Conservation (phyloP, 2,888 invertebrate genomes). For the Epistrophe grossulariae region DNA sequence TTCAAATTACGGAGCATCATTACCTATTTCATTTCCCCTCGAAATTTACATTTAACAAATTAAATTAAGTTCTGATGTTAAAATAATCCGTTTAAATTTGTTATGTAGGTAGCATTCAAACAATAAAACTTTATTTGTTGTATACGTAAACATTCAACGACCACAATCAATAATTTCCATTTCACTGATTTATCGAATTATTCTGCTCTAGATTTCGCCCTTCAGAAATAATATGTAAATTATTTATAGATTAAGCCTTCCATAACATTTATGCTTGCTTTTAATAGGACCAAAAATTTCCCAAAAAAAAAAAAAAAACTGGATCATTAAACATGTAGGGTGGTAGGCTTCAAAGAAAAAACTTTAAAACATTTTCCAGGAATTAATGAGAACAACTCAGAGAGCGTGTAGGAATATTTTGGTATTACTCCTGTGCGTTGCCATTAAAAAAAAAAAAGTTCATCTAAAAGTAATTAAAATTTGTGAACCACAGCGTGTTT, state of each 20-base stretch:
- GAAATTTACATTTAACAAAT: neutral
- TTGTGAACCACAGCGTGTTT: neutral
- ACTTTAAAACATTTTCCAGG: neutral
- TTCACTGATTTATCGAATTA: conserved; percentile 6
- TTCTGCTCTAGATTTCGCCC: neutral
- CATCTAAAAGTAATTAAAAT: neutral
- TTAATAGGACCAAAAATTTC: neutral
- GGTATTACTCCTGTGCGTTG: neutral
- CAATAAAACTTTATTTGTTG: neutral
- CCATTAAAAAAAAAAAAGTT: neutral
- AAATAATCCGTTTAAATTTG: neutral
- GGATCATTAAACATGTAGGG: neutral
- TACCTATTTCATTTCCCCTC: too few relatives aligned
- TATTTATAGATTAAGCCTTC: too few relatives aligned
- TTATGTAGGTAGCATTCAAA: neutral
- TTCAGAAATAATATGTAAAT: neutral
- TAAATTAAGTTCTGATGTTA: neutral
- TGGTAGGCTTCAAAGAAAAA: neutral
- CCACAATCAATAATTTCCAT: neutral
- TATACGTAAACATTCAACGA: neutral
- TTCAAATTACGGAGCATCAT: too few relatives aligned
- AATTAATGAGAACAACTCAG: neutral
- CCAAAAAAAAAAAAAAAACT: neutral
- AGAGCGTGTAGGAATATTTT: neutral
- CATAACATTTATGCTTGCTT: neutral